Conservation (phyloP, 2,113 vertebrate species). For the Acanthochromis polyacanthus region DNA sequence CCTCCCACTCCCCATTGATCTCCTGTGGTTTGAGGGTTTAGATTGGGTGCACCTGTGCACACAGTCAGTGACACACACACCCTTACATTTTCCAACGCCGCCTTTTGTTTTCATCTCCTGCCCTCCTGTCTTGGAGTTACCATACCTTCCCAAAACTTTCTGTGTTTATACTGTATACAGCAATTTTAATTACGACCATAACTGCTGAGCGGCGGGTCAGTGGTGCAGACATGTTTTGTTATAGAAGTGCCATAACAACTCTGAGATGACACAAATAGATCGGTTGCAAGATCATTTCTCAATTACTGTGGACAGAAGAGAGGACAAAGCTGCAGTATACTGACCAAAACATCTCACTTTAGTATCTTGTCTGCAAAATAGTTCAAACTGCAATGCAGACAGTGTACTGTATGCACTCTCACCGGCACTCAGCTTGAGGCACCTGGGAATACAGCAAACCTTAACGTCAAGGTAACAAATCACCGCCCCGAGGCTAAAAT, state of each 20-base stretch:
- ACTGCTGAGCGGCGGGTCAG: constrained; percentile 13
- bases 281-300: background rate
- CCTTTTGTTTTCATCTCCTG: constrained; percentile 45
- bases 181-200: constrained; percentile 36
- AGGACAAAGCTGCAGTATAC: background rate
- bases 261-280: background rate
- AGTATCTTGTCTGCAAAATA: constrained; percentile 27
- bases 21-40: constrained; percentile 66
- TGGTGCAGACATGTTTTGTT: background rate
- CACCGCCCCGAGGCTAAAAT: constrained; percentile 62
- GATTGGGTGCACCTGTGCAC: constrained; percentile 77
- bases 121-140: constrained; percentile 14
- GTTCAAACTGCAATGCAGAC: constrained; percentile 62
- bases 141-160: constrained; percentile 30
- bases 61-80: constrained; percentile 52
- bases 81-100: constrained; percentile 33
- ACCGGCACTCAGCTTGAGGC: constrained; percentile 37
- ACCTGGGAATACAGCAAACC: constrained; percentile 63
- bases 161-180: constrained; percentile 47
- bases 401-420: background rate
- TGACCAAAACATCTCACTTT: constrained; percentile 11
- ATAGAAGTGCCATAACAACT: background rate
- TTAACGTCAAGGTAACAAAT: constrained; percentile 74
- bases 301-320: background rate
- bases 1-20: constrained; percentile 69